Base-by-base conservation (phyloP, 2,797 vertebrate species). In the Typhlichthys eigenmanni region DNA sequence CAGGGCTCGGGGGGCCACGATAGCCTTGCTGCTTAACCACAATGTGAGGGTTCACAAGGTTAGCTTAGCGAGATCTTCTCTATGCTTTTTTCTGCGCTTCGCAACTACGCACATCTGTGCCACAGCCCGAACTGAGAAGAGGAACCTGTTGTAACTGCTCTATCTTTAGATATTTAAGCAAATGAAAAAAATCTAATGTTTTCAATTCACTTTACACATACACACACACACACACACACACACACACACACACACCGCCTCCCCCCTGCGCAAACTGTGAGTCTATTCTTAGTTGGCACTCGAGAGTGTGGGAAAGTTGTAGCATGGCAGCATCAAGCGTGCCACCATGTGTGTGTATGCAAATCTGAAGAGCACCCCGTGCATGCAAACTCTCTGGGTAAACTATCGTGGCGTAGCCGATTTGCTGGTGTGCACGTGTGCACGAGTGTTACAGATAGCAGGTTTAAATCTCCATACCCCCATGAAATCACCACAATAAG, bases 121-220 rank as follows among this genome's bases (percentile, higher is more conserved):
- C 71, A 72, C 1, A 69, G 58, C 60, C 77, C 64, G 13, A 49
- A 13, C 6, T 7, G 5, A 66, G 50, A 88, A 86, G 68, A 88
- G 84, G 85, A 87, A 85, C 7, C 68, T 66, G 61, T 54, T 1
- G 2, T 61, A 14, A 29, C 24, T 29, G 4, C 24, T 50, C 81
- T 81, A 79, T 78, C 60, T 76, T 77, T 76, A 81, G 76, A 72
- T 64, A 82, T 71, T 84, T 82, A 85, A 78, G 85, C 76, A 85
- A 75, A 74, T 71, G 82, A 43, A 7, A 81, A 82, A 79, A 80
- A 83, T 74, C 5, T 54, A 79, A 69, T 32, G 51, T 69, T 90
- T 76, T 91, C 88, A 84, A 83, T 88, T 89, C 88, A 81, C 83
- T 83, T 84, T n/a, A 5, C 6, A 7, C 29, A 55, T 7, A 47